Evolutionary conservation across 2,888 invertebrate genomes (phyloP).

Genomic region (Nephrocerus scutellatus): DNA sequence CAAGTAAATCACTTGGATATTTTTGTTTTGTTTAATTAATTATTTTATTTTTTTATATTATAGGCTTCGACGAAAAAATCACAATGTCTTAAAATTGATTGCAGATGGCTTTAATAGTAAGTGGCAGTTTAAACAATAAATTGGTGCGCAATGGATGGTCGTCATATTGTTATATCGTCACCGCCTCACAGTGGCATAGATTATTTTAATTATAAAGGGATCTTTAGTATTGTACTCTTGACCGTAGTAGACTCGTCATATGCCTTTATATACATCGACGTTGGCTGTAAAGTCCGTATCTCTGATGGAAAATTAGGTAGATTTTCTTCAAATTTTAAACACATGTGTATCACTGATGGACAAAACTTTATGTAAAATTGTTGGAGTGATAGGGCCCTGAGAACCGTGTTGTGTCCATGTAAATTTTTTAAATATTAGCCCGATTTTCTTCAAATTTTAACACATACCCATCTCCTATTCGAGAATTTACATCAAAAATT

Average conservation of each 20-base stretch:
- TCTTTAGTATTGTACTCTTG: no score
- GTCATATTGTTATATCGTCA: not conserved
- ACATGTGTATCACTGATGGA: no score
- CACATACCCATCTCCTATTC: no score
- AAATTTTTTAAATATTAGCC: slow-evolving; percentile 4
- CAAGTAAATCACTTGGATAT: not conserved
- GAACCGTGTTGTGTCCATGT: no score
- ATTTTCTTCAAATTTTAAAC: no score
- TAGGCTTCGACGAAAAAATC: slow-evolving; percentile 4
- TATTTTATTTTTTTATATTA: slow-evolving; percentile 1
- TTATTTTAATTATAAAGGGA: slow-evolving; percentile 1
- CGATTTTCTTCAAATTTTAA: no score
- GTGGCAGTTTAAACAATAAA: no score
- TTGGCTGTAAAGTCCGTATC: slow-evolving; percentile 10
- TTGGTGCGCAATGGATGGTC: not conserved
- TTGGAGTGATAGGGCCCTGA: no score
- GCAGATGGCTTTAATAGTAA: not conserved
- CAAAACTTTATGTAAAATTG: no score
- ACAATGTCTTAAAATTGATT: slow-evolving; percentile 1
- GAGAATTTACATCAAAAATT: no score
- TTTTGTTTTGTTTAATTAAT: no score
- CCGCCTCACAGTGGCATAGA: not conserved
- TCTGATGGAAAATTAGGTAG: slow-evolving; percentile 6
- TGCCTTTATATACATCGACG: slow-evolving; percentile 9
- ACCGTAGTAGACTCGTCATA: slow-evolving; percentile 2